Conservation (phyloP, 2,797 vertebrate genomes). For the Okamejei kenojei region DNA sequence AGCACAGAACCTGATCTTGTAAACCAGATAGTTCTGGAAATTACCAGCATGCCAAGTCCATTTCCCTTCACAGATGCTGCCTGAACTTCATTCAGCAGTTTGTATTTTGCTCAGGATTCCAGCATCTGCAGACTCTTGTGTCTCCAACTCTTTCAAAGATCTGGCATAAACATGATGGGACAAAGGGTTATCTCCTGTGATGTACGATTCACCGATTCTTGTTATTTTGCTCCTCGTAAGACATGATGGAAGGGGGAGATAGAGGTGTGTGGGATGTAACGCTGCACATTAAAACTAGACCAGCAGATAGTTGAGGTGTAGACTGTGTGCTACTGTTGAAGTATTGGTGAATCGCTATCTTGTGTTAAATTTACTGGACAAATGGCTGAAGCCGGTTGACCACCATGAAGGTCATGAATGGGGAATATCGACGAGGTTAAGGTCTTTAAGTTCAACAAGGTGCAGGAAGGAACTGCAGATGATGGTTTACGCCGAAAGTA, state of each 20-base stretch:
- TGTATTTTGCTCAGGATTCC: no score
- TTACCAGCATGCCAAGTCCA: no score
- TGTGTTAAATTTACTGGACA: not conserved
- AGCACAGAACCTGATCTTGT: no score
- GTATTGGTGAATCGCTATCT: not conserved
- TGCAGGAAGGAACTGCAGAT: no score
- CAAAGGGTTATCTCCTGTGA: not conserved
- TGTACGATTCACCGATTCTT: not conserved
- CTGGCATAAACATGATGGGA: not conserved
- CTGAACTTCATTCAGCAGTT: no score
- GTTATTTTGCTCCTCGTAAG: not conserved
- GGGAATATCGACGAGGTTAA: not conserved
- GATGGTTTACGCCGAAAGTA: no score
- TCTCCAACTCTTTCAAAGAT: not conserved
- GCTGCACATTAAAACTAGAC: not conserved
- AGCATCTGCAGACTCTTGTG: no score
- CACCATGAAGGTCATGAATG: not conserved
- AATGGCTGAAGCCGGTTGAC: not conserved
- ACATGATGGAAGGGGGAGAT: not conserved
- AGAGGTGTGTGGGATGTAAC: not conserved
- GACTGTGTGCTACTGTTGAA: not conserved
- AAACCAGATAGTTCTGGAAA: no score
- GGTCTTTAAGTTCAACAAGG: not conserved
- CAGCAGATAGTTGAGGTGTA: not conserved
- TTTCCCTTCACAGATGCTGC: no score